Base-by-base conservation (phyloP, 1,140 invertebrate species). In the Eupristina koningsbergeri region DNA sequence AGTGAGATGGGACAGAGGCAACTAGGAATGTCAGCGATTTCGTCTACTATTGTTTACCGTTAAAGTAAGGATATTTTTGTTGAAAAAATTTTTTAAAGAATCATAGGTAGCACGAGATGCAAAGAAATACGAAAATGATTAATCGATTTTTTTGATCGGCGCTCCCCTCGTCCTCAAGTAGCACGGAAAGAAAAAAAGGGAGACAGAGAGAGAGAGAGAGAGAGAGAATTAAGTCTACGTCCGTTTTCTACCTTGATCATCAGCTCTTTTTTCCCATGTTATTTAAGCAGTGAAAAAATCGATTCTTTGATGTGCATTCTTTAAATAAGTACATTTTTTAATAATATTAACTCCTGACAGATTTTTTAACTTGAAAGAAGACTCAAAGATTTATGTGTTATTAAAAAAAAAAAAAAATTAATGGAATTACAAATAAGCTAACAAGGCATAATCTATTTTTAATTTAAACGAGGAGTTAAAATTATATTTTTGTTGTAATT, bases 121-220 rank as follows among this genome's bases (percentile, higher is more conserved):
- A 85, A 85, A 90, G 89, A 90, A 89, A 89, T 86, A 86, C 85
- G 77, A 76, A 85, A 81, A 91, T 91, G 91, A 92, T 92, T 91
- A 91, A 92, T 92, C 90, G 91, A 91, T 89, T 86, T 85, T n/a
- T 89, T 90, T 87, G 87, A 83, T 86, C 83, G 86, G 83, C 85
- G 85, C 86, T 88, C 88, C 87, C 82, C 83, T 86, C 63, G 50
- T 39, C 67, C 41, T 84, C 82, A 79, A 84, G 81, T 83, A 73
- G 69, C 53, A 8, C 29, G 11, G 41, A 45, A 11, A 5, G 41
- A n/a, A n/a, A n/a, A n/a, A n/a, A n/a, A n/a, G n/a, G n/a, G n/a
- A n/a, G n/a, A n/a, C n/a, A n/a, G n/a, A n/a, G n/a, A n/a, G n/a
- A n/a, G n/a, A n/a, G n/a, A n/a, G n/a, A n/a, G n/a, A n/a, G n/a